Conservation (phyloP, 2,113 vertebrate species). For the Peromyscus leucopus region DNA sequence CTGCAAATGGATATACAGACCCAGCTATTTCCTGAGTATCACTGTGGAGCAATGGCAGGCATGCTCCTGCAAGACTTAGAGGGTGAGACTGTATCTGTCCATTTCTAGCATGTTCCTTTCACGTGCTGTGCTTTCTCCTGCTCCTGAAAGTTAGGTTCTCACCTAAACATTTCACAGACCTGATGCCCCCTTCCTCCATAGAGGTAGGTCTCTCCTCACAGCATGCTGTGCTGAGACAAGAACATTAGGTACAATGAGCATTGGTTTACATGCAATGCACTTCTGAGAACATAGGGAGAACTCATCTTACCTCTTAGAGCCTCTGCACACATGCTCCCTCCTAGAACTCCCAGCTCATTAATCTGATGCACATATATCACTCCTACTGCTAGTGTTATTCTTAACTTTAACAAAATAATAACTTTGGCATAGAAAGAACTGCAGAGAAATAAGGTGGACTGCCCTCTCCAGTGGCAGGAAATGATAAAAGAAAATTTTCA, state of each 20-base stretch:
- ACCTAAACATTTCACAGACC: neutral
- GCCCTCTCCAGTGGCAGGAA: neutral
- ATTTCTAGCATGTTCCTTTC: neutral
- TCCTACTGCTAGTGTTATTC: neutral
- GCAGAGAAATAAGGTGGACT: neutral
- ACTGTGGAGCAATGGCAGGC: neutral
- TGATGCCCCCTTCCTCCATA: neutral
- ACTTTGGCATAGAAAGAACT: neutral
- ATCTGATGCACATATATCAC: neutral
- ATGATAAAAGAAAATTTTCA: neutral
- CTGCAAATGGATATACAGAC: neutral
- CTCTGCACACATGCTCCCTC: neutral
- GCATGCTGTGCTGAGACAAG: neutral
- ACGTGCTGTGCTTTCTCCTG: neutral
- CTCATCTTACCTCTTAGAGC: accelerated
- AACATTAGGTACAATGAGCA: neutral
- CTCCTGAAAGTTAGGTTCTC: neutral
- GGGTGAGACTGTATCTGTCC: neutral
- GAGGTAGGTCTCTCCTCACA: neutral
- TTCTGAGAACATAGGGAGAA: neutral
- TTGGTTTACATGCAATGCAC: neutral
- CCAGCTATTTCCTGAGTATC: neutral
- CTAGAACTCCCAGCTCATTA: neutral
- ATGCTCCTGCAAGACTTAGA: neutral
- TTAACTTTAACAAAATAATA: neutral